Base-by-base conservation (phyloP, 1,140 invertebrate genomes). In the Halesus radiatus region DNA sequence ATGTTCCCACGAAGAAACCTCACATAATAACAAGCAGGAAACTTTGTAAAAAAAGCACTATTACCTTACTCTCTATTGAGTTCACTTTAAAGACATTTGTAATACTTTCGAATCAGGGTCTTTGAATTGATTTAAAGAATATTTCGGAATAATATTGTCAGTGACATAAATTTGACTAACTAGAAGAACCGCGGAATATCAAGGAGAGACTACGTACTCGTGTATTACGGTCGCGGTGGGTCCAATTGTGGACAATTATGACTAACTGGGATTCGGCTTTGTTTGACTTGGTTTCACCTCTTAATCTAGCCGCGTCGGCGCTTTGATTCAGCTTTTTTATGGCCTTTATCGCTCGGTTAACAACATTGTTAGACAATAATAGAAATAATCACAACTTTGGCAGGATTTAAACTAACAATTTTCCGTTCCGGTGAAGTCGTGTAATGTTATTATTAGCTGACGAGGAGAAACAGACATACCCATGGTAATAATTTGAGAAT, bases 241-340 rank as follows among this genome's bases (percentile, higher is more conserved):
- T n/a, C 62, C 22, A 37, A 66, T 66, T 66, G 32, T 7, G 10
- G 3, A 45, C 8, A 13, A 45, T 45, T 45, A 45, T 45, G 37
- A 45, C 37, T 45, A 45, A 66, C 62, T 6, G 22, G 16, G 32
- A n/a, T 70, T 70, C 66, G 66, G 66, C 66, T 13, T 70, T 74
- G 72, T 74, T 74, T 74, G 72, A 74, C 20, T 74, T 74, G 72
- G 53, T 56, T 74, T 74, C 52, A 70, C 66, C n/a, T 70, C 66
- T 70, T 70, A 70, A 70, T 70, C 37, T 70, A 20, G 18, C 66
- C n/a, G 32, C 22, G 66, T 52, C 37, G n/a, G 29, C 18, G n/a
- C 37, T 70, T 70, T 70, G 66, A 50, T 10, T 22, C 8, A 22
- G 7, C 2, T 15, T 70, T 70, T 70, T 45, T 70, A 50, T 20